phyloP scores from a whole-genome alignment of 2,888 invertebrate genomes.

The Tachina grossa region DNA sequence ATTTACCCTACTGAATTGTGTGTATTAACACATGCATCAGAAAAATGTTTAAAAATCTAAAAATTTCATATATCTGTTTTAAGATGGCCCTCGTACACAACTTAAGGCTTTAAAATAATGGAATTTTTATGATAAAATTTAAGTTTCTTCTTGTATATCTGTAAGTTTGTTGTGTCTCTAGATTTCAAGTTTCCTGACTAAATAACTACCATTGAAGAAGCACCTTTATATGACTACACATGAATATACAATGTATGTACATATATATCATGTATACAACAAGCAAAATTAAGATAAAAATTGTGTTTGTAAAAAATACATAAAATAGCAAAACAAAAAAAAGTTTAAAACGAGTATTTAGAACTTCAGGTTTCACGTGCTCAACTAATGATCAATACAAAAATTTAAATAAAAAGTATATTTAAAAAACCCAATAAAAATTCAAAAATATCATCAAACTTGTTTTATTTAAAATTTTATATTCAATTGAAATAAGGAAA shows the following conservation, averaged over 20 bases:
- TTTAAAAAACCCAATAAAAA: conserved; percentile 5
- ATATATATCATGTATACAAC: conserved; percentile 3
- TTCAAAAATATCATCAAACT: conserved; percentile 22
- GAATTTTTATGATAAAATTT: neutral
- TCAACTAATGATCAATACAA: conserved; percentile 44
- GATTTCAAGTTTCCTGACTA: conserved; percentile 62
- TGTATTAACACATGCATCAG: too few species aligned
- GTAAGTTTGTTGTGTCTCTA: conserved; percentile 14
- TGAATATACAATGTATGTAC: too few species aligned
- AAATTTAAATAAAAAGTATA: conserved; percentile 11
- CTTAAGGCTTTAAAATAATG: neutral
- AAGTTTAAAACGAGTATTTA: conserved; percentile 62
- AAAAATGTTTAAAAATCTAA: too few species aligned
- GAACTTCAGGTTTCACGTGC: conserved; percentile 59
- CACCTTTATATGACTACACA: neutral
- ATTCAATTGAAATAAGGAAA: conserved; percentile 11
- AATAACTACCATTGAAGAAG: conserved; percentile 49
- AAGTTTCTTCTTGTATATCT: neutral
- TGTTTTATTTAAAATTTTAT: conserved; percentile 29
- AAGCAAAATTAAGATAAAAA: conserved; percentile 46
- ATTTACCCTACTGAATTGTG: too few species aligned
- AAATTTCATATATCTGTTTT: too few species aligned
- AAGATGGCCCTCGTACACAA: too few species aligned
- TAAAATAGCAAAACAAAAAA: conserved; percentile 18
- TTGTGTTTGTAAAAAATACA: conserved; percentile 12